These are phyloP conservation scores for Lucifuga dentata DNA, from an alignment of 2,113 vertebrate genomes.

Conservation along the genomic window DNA sequence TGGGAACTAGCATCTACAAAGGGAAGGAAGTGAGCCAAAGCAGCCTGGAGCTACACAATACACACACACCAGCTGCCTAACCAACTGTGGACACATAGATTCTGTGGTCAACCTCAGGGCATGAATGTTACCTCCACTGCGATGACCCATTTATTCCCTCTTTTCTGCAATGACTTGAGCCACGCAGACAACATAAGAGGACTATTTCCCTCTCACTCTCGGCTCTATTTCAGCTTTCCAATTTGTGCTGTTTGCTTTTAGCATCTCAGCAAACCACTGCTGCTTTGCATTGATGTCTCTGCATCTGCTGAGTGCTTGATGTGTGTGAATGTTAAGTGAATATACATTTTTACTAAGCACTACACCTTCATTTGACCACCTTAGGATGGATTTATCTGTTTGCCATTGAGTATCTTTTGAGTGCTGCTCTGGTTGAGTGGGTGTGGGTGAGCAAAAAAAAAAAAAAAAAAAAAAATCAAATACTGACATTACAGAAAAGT, in stretches of 20 bases:
- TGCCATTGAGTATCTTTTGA: conserved; percentile 32
- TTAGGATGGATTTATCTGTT: conserved; percentile 55
- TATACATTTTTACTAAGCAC: conserved; percentile 43
- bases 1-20: conserved; percentile 49
- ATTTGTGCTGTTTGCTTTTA: conserved; percentile 30
- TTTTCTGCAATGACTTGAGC: conserved; percentile 7
- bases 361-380: conserved; percentile 47
- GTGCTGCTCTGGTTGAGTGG: conserved; percentile 58
- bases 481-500: conserved; percentile 42
- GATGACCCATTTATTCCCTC: conserved; percentile 44
- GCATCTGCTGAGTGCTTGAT: conserved; percentile 46
- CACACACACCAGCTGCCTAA: conserved; percentile 67
- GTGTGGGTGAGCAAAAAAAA: conserved; percentile 58
- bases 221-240: conserved; percentile 24
- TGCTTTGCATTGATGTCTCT: conserved; percentile 48
- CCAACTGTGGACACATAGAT: conserved; percentile 50
- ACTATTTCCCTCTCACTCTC: neutral
- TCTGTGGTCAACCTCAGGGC: conserved; percentile 68
- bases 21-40: conserved; percentile 49
- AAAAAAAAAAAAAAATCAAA: conserved; percentile 18
- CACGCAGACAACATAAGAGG: neutral
- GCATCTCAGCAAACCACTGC: conserved; percentile 27
- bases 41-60: conserved; percentile 59
- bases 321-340: conserved; percentile 57
- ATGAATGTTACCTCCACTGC: conserved; percentile 52